Evolutionary conservation across 2,888 invertebrate species (phyloP), one percentile per base, ranked within the genome.

Genomic region (Philhelius pedissequus): DNA sequence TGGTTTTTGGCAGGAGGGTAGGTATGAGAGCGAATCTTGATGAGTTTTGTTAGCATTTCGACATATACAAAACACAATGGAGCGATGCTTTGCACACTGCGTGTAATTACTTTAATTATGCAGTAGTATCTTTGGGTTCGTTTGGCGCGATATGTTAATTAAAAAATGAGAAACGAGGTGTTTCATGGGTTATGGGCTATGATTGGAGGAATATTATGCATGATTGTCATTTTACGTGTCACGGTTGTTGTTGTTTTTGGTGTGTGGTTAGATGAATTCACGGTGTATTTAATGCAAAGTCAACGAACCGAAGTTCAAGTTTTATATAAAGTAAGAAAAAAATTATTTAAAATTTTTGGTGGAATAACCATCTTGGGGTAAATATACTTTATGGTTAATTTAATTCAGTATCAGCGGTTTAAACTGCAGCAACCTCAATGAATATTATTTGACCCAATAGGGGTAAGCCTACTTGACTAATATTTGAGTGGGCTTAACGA

Each of bases 81-180:
- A 48, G 32, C n/a, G 62, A 76, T 84, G 75, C 70, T 80, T 80
- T 58, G 68, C 71, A 70, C 71, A 52, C 80, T 66, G 75, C 71
- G 80, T 84, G 84, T 84, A 80, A 84, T 84, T 84, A 84, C 84
- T 80, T 84, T 84, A 84, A 84, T 84, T 84, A 84, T 84, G 84
- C 84, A 80, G 80, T 76, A 80, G 80, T 76, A 80, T 84, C 75
- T 71, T 43, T 76, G 84, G 71, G 60, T 45, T 74, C 15, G 80
- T 52, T 74, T 35, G 48, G 60, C 22, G 70, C 64, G 84, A 80
- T 75, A 76, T 84, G 84, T 84, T 84, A 84, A 84, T 84, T 84
- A 84, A 84, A 84, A 84, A 80, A 66, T 84, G 80, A 84, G 80
- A 75, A 76, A 84, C 70, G 80, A 84, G 84, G 84, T 84, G 79